phyloP scores from a whole-genome alignment of 2,797 vertebrate species.

The Hephaestus fuliginosus region DNA sequence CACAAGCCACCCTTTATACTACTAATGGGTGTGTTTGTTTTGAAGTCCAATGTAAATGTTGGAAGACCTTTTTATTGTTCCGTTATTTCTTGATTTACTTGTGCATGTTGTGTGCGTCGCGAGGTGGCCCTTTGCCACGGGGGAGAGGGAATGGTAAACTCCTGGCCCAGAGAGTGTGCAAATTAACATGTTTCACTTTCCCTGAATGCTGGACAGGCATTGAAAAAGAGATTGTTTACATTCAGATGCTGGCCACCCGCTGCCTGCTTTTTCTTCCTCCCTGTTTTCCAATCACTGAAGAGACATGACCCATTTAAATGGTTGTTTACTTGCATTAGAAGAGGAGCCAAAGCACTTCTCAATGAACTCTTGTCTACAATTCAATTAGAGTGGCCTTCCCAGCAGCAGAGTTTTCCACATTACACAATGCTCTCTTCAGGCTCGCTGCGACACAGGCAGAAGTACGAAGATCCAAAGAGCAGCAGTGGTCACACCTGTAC shows the following conservation, averaged over 20 bases:
- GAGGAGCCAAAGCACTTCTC: conserved; percentile 86
- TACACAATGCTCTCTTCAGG: conserved; percentile 67
- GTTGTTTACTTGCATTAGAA: conserved; percentile 90
- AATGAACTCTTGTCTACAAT: conserved; percentile 92
- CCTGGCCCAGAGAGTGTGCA: conserved; percentile 70
- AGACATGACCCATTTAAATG: conserved; percentile 91
- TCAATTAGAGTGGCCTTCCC: conserved; percentile 88
- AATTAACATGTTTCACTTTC: conserved; percentile 86
- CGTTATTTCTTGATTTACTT: conserved; percentile 50
- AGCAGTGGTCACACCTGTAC: conserved; percentile 50
- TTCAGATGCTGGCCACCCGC: conserved; percentile 85
- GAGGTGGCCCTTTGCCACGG: conserved; percentile 48
- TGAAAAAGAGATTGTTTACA: conserved; percentile 85
- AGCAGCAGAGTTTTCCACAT: conserved; percentile 77
- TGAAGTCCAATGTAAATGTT: conserved; percentile 39
- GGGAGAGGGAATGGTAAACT: conserved; percentile 53
- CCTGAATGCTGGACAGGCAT: conserved; percentile 86
- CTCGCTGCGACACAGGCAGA: conserved; percentile 39
- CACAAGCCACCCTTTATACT: conserved; percentile 58
- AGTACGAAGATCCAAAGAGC: conserved; percentile 42
- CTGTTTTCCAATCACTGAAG: conserved; percentile 82
- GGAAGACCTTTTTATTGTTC: conserved; percentile 38
- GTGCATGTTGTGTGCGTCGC: conserved; percentile 34
- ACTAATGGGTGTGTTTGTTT: conserved; percentile 52
- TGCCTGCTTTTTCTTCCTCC: conserved; percentile 80